Conservation (phyloP, 2,797 vertebrate genomes). For the Microhierax caerulescens region DNA sequence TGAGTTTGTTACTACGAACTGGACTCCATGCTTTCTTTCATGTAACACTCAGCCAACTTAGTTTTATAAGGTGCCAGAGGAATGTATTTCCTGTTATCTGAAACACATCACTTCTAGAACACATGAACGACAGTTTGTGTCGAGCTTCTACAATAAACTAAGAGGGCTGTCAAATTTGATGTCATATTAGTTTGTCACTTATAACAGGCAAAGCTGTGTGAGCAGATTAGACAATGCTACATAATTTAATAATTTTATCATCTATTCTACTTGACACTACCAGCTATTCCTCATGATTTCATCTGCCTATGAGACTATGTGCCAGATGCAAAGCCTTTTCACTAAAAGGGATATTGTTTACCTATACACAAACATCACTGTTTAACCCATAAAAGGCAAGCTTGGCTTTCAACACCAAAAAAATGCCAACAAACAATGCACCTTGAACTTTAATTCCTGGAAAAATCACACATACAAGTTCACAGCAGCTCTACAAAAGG, state of each 20-base stretch:
- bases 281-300: slow-evolving; percentile 43
- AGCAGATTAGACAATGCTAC: slow-evolving; percentile 63
- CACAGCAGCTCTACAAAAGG: background rate
- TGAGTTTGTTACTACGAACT: background rate
- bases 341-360: background rate
- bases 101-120: slow-evolving; percentile 50
- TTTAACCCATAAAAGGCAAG: background rate
- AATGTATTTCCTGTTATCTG: slow-evolving; percentile 51
- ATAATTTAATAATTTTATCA: slow-evolving; percentile 73
- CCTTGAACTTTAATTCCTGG: background rate
- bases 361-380: background rate
- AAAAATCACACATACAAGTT: background rate
- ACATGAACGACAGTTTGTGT: slow-evolving; percentile 59
- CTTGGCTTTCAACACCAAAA: background rate
- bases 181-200: slow-evolving; percentile 71
- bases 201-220: slow-evolving; percentile 58
- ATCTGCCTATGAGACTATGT: background rate
- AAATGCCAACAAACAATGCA: background rate
- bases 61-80: slow-evolving; percentile 41
- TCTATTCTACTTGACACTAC: slow-evolving; percentile 61
- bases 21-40: slow-evolving; percentile 9
- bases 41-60: background rate
- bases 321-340: background rate
- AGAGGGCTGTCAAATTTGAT: slow-evolving; percentile 62
- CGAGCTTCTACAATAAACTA: slow-evolving; percentile 56